A percentile compares a stretch with the other conserved stretches of the same genome.
Conservation (phyloP, 2,113 vertebrate genomes). For the Eulemur macaco region DNA sequence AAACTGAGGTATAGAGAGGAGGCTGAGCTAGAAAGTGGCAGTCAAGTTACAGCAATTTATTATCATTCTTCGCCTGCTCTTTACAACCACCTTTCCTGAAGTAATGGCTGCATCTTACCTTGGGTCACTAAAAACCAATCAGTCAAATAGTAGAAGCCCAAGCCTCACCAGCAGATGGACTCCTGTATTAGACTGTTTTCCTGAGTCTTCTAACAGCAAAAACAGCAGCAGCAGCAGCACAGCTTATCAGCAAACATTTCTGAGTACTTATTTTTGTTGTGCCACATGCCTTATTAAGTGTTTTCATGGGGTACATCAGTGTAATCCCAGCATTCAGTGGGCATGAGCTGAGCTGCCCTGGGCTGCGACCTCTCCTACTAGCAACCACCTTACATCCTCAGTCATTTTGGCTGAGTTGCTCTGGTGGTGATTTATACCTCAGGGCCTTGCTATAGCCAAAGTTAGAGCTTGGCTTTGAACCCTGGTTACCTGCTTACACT, state of each 20-base stretch:
- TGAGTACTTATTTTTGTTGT: background rate
- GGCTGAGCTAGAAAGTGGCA: background rate
- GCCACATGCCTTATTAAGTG: background rate
- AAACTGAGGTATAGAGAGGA: background rate
- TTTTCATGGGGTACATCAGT: background rate
- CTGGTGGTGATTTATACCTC: background rate
- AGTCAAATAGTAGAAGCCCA: background rate
- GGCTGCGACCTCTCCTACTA: background rate
- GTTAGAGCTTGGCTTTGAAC: background rate
- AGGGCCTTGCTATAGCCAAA: background rate
- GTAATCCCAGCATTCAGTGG: background rate
- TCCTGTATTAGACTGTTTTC: slow-evolving; percentile 11
- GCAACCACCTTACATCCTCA: background rate
- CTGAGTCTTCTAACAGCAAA: background rate
- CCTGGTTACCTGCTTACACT: background rate
- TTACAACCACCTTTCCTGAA: background rate
- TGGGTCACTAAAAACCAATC: slow-evolving; percentile 8
- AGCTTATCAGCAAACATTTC: background rate
- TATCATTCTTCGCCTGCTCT: background rate
- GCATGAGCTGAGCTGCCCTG: background rate
- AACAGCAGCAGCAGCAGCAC: background rate
- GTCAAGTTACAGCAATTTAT: background rate
- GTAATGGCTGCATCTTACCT: background rate
- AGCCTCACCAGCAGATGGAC: background rate
- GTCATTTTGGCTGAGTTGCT: background rate